phyloP scores from a whole-genome alignment of 2,888 invertebrate genomes.

The Agonopterix alstromeriana region DNA sequence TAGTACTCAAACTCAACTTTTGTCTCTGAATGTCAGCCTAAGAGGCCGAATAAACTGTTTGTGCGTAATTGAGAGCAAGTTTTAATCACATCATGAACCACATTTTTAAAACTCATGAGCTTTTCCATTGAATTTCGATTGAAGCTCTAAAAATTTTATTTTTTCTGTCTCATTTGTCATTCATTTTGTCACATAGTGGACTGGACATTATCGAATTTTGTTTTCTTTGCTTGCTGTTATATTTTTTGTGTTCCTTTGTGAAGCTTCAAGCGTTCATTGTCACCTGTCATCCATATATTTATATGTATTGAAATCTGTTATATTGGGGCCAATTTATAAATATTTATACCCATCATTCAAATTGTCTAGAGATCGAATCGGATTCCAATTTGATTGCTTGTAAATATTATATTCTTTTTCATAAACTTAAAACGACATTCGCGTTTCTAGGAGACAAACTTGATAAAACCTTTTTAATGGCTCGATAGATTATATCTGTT shows the following conservation, averaged over 20 bases:
- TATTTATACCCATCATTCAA: neutral
- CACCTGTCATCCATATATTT: neutral
- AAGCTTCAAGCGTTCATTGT: neutral
- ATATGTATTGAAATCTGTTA: neutral
- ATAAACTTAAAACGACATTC: too few relatives aligned
- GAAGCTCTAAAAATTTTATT: slow-evolving; percentile 18
- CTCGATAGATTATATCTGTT: too few relatives aligned
- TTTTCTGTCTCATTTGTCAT: slow-evolving; percentile 20
- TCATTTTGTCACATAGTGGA: slow-evolving; percentile 2
- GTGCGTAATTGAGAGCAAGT: slow-evolving; percentile 52
- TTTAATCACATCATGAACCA: slow-evolving; percentile 46
- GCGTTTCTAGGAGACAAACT: too few relatives aligned
- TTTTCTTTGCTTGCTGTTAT: slow-evolving; percentile 8
- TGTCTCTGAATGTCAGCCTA: neutral
- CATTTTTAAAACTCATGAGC: slow-evolving; percentile 30
- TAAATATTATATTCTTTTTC: too few relatives aligned
- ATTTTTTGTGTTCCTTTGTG: slow-evolving; percentile 6
- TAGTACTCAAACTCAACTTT: too few relatives aligned
- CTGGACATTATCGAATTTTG: slow-evolving; percentile 5
- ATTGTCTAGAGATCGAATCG: neutral
- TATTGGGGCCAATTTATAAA: neutral
- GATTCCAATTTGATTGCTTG: neutral
- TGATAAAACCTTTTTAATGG: too few relatives aligned
- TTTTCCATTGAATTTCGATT: slow-evolving; percentile 39
- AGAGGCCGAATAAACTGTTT: slow-evolving; percentile 41